Percentiles rank a stretch among this genome's conserved stretches.
Evolutionary conservation across 1,140 invertebrate genomes (phyloP).

Genomic region (Drosophila varians): DNA sequence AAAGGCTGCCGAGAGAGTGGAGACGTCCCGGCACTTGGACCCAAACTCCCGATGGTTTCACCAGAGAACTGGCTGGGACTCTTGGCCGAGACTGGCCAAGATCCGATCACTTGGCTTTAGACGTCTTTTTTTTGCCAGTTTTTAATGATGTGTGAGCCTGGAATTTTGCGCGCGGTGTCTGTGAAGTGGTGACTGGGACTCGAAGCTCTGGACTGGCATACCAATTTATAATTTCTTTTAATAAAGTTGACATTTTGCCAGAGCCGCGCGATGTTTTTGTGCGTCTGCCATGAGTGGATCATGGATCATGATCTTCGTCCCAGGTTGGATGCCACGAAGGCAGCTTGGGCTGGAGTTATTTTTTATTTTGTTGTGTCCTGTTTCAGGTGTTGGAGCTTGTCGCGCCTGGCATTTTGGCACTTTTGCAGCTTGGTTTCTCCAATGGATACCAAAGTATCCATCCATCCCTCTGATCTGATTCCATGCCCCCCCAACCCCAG

Average conservation of each 20-base stretch:
- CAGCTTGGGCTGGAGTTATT: not conserved
- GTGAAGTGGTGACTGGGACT: slow-evolving; percentile 58
- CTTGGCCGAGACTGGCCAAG: slow-evolving; percentile 22
- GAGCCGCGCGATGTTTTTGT: slow-evolving; percentile 46
- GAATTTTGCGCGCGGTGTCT: slow-evolving; percentile 79
- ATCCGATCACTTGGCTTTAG: slow-evolving; percentile 46
- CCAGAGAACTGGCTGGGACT: slow-evolving; percentile 13
- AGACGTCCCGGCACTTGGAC: slow-evolving; percentile 50
- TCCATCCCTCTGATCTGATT: not conserved
- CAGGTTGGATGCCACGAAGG: slow-evolving; percentile 8
- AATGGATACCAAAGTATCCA: not conserved
- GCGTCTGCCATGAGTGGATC: slow-evolving; percentile 67
- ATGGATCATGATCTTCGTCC: slow-evolving; percentile 49
- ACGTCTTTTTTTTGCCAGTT: slow-evolving; percentile 68
- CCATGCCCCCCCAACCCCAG: slow-evolving; percentile 3
- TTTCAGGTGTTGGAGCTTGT: slow-evolving; percentile 72
- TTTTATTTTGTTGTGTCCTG: not conserved
- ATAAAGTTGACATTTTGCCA: slow-evolving; percentile 79
- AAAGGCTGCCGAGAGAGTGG: slow-evolving; percentile 41
- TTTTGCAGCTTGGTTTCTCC: slow-evolving; percentile 24
- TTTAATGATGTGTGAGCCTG: slow-evolving; percentile 81
- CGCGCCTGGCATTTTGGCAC: slow-evolving; percentile 79
- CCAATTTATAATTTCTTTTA: slow-evolving; percentile 82
- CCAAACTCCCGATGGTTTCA: slow-evolving; percentile 22
- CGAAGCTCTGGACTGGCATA: slow-evolving; percentile 62